A percentile compares a stretch with the other conserved stretches of the same genome.
These are phyloP conservation scores for Triplophysa dalaica DNA, from an alignment of 2,113 vertebrate genomes.

Conservation along the genomic window DNA sequence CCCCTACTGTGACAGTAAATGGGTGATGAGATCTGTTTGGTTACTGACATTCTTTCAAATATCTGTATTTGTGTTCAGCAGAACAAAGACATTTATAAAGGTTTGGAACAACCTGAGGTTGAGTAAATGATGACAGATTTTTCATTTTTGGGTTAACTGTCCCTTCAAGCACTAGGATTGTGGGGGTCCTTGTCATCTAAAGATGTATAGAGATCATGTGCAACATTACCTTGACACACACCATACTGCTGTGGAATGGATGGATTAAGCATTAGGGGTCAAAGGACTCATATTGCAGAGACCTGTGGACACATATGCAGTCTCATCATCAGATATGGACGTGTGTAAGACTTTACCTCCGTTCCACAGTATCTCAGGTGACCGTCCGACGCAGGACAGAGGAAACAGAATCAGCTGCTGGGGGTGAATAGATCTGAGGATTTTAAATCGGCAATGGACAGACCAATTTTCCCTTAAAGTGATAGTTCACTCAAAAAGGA, in stretches of 20 bases:
- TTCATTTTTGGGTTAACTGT: too few species aligned
- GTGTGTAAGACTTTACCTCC: not conserved
- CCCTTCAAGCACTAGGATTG: too few species aligned
- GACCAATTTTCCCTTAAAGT: not conserved
- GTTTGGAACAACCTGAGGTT: too few species aligned
- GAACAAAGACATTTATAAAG: too few species aligned
- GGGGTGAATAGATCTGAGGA: constrained; percentile 56
- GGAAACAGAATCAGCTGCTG: constrained; percentile 67
- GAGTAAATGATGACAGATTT: too few species aligned
- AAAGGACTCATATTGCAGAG: constrained; percentile 29
- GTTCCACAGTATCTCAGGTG: not conserved
- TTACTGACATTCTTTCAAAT: too few species aligned
- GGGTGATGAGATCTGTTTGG: too few species aligned
- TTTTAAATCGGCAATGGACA: constrained; percentile 52
- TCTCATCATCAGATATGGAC: not conserved
- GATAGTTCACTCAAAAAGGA: too few species aligned
- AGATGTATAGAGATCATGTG: not conserved
- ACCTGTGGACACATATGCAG: not conserved
- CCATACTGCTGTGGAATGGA: not conserved
- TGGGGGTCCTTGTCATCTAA: not conserved
- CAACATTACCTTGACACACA: not conserved
- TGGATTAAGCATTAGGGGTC: not conserved
- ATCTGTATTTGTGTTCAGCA: too few species aligned
- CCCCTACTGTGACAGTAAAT: too few species aligned
- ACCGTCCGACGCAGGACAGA: constrained; percentile 53